Evolutionary conservation across 1,140 invertebrate species (phyloP), one percentile per base, ranked within the genome.

Genomic region (Epicauta chinensis): DNA sequence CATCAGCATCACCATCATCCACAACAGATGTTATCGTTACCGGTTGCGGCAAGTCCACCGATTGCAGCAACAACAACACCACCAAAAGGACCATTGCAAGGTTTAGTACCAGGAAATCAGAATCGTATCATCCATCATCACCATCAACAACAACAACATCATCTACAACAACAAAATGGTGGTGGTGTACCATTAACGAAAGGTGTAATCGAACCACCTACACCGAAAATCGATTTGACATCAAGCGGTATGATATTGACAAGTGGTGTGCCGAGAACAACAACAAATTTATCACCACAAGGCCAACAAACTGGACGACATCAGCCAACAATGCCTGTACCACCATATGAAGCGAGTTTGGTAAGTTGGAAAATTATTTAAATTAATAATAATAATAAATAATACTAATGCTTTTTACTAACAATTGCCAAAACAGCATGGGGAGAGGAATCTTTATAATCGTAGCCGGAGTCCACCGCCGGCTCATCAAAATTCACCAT

Each of bases 401-500:
- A 34, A 34, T n/a, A 34, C 32, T 12, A 34, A 34, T n/a, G 12
- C 32, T n/a, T 34, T 3, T n/a, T n/a, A 34, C 10, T 34, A 7
- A 34, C 10, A 34, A 34, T 12, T 34, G 69, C 23, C 7, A 23
- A 23, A 23, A 5, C 73, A 77, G 74, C 73, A 75, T 69, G 63
- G 66, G 48, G 74, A 76, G 43, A 60, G 71, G 60, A 67, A 68
- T 60, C 63, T 65, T 29, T 73, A 70, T 69, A 71, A 69, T 64
- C 56, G 61, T 45, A 67, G 76, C 47, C 80, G 83, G 74, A 86
- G 83, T 72, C 84, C 86, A 60, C 85, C 84, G 64, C 85, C 86
- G 61, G 86, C 87, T 57, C 85, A 89, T 72, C 84, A 85, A 77
- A 86, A 87, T 73, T 86, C 85, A 70, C 82, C 83, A 59, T 77